These are phyloP conservation scores for Papilio glaucus DNA, from an alignment of 1,140 invertebrate species.

Conservation along the genomic window DNA sequence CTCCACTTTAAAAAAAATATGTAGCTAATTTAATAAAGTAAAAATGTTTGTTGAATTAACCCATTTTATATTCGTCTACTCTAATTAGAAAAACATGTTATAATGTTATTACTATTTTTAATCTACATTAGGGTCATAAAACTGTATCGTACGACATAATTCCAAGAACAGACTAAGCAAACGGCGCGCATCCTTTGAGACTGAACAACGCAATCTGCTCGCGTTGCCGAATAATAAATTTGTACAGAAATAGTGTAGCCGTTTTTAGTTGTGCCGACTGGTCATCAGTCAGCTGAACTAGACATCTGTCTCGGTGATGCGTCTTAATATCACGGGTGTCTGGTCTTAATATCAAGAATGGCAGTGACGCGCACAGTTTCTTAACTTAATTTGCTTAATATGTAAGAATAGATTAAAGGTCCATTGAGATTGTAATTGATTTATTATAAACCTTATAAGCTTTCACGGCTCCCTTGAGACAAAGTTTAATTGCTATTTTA, in stretches of 20 bases:
- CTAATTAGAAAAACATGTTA: constrained; percentile 12
- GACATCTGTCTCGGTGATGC: not conserved
- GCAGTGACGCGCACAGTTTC: not conserved
- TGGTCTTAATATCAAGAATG: no score
- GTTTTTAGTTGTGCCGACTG: constrained; percentile 10
- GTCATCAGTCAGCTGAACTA: not conserved
- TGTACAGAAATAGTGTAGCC: constrained; percentile 15
- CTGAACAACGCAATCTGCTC: constrained; percentile 1
- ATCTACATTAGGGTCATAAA: constrained; percentile 19
- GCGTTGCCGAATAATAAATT: constrained; percentile 2
- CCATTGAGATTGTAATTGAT: no score
- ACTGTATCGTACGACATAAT: constrained; percentile 14
- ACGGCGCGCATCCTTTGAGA: not conserved
- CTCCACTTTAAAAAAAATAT: not conserved
- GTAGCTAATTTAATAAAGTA: not conserved
- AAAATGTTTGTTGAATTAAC: not conserved
- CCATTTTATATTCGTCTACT: not conserved
- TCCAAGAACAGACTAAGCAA: constrained; percentile 2
- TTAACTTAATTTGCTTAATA: no score
- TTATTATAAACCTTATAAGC: no score
- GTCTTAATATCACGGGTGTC: not conserved
- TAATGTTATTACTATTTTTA: not conserved
- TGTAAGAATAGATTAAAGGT: no score
- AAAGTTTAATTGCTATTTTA: no score
- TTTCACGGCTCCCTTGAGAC: no score